phyloP scores from a whole-genome alignment of 2,888 invertebrate genomes.

The Lithophane semibrunnea region DNA sequence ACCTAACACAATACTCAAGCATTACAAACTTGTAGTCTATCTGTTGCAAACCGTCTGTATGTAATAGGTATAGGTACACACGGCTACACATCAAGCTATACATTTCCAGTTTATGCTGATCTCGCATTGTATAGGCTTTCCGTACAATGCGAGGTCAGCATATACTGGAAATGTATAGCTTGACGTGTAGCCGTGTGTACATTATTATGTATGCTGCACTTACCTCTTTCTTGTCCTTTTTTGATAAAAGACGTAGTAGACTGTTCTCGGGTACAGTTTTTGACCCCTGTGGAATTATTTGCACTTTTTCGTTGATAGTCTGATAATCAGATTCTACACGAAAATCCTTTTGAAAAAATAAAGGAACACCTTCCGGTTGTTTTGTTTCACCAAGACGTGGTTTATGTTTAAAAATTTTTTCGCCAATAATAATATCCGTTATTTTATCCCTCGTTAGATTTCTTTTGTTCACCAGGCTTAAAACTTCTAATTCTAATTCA shows the following conservation, averaged over 20 bases:
- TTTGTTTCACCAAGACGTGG: slow-evolving; percentile 52
- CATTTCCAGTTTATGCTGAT: too few species aligned
- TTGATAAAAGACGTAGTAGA: neutral
- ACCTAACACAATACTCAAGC: too few species aligned
- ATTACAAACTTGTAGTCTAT: too few species aligned
- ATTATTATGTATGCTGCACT: neutral
- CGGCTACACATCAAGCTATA: too few species aligned
- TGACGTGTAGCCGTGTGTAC: too few species aligned
- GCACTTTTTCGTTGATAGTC: neutral
- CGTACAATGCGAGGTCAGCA: too few species aligned
- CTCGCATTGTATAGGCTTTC: too few species aligned
- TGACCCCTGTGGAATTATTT: neutral
- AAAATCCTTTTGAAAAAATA: slow-evolving; percentile 70
- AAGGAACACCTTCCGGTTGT: slow-evolving; percentile 61
- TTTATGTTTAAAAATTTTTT: slow-evolving; percentile 74
- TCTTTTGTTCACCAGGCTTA: slow-evolving; percentile 11
- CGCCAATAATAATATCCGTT: slow-evolving; percentile 75
- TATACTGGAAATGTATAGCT: too few species aligned
- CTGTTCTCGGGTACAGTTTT: neutral
- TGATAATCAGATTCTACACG: slow-evolving; percentile 39
- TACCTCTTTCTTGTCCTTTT: neutral
- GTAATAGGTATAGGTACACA: too few species aligned
- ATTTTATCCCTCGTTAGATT: neutral
- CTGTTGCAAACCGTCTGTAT: too few species aligned
- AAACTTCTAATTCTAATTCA: slow-evolving; percentile 33